Evolutionary conservation across 2,113 vertebrate species (phyloP), one percentile per base, ranked within the genome.

Genomic region (Pterophyllum scalare): DNA sequence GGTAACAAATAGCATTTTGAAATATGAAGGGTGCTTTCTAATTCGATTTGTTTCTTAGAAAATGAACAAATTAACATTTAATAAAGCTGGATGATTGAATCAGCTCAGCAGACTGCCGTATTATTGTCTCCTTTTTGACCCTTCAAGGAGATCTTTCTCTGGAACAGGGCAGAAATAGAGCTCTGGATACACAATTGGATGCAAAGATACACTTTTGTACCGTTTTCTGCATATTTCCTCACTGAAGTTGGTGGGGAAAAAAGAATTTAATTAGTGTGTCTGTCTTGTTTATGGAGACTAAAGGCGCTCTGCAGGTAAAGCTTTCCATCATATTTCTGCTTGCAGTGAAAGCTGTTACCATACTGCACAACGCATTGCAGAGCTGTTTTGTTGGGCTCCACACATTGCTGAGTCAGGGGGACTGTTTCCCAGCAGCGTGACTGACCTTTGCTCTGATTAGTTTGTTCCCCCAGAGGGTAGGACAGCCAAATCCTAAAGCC

Each of bases 41-140:
- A 91, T 90, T 74, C 3, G 58, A 93, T 93, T 91, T 90, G 54
- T 79, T 72, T 70, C 28, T 31, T 40, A 65, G 52, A 75, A 89
- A 85, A 76, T 86, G 26, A 90, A 92, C 7, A 62, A 78, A 91
- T 88, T 88, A 89, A 57, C 70, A 87, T 91, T 91, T 86, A 86
- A 90, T 91, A 80, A 78, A 84, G 75, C 46, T 26, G 31, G 60
- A 70, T 60, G 60, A 84, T 88, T 61, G 9, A 79, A 88, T 89
- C 77, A 61, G 52, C 49, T 77, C 11, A 28, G 43, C 81, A 88
- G 83, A 77, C 79, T 78, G 12, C 61, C 46, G 46, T 81, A n/a
- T 59, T 76, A 72, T 79, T 80, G 43, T 38, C 43, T 88, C 24
- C 35, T 33, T 57, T 79, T 78, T 86, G 81, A 88, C 26, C 75